A percentile compares a stretch with the other conserved stretches of the same genome.
Evolutionary conservation across 1,140 invertebrate genomes (phyloP).

Genomic region (Drosophila guanche): DNA sequence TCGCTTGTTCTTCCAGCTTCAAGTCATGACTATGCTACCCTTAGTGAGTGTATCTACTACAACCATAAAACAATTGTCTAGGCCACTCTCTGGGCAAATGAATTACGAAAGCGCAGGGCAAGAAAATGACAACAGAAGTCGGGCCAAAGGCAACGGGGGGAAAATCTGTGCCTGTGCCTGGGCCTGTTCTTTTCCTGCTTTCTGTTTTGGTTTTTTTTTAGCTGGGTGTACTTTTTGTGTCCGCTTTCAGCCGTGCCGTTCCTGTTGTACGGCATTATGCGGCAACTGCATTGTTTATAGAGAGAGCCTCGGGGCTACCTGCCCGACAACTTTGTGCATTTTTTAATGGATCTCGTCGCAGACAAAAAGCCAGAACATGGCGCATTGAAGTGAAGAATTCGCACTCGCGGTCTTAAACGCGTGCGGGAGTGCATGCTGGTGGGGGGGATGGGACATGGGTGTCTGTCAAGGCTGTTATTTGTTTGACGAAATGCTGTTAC

Average conservation of each 20-base stretch:
- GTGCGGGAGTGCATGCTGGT: conserved; percentile 14
- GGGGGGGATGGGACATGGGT: conserved; percentile 5
- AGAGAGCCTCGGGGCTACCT: conserved; percentile 60
- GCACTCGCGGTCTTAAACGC: conserved; percentile 77
- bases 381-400: conserved; percentile 83
- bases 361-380: conserved; percentile 57
- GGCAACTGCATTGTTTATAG: conserved; percentile 70
- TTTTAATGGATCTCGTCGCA: conserved; percentile 72
- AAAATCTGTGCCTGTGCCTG: not conserved
- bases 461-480: conserved; percentile 47
- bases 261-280: conserved; percentile 67
- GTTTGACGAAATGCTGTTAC: conserved; percentile 69
- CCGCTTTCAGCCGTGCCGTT: conserved; percentile 26
- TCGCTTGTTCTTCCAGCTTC: not conserved
- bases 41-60: conserved; percentile 13
- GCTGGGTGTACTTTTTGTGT: conserved; percentile 4
- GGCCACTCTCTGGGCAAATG: conserved; percentile 30
- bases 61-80: conserved; percentile 46
- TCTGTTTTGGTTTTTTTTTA: conserved; percentile 3
- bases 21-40: not conserved
- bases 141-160: conserved; percentile 31
- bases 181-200: conserved; percentile 28
- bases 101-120: conserved; percentile 47
- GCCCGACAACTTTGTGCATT: conserved; percentile 66
- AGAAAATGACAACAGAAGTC: conserved; percentile 59